Percentiles rank a stretch among this genome's conserved stretches.
phyloP scores from a whole-genome alignment of 2,797 vertebrate species.

The Cossypha niveicapilla region DNA sequence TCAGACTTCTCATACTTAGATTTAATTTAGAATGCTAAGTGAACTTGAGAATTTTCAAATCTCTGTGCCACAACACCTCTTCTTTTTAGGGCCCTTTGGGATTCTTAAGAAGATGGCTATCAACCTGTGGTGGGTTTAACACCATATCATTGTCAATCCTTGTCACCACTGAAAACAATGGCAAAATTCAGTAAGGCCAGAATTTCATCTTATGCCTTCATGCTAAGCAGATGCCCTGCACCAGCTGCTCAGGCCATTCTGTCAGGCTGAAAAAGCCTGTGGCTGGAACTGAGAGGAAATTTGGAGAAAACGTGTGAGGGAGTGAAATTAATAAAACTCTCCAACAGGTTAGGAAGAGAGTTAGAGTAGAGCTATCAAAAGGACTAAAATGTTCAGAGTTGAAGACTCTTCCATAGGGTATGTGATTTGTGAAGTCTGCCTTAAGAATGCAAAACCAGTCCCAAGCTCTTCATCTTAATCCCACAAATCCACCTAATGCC shows the following conservation, averaged over 20 bases:
- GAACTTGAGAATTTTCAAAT: not conserved
- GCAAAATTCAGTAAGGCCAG: not conserved
- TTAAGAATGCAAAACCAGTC: slow-evolving; percentile 11
- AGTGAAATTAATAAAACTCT: not conserved
- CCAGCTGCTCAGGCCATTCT: not conserved
- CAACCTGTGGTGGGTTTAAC: not conserved
- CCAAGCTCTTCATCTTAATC: not conserved
- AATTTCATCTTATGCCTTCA: not conserved
- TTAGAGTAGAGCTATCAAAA: not conserved
- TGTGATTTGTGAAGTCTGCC: not conserved
- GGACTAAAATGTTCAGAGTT: not conserved
- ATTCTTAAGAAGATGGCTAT: not conserved
- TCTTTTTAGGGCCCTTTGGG: not conserved
- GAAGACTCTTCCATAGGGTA: not conserved
- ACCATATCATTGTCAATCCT: not conserved
- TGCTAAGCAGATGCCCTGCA: not conserved
- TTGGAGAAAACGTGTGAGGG: not conserved
- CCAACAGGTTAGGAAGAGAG: not conserved
- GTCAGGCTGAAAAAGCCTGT: not conserved
- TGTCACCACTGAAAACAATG: not conserved
- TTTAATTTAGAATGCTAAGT: not conserved
- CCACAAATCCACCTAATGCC: not conserved
- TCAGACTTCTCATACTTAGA: not conserved
- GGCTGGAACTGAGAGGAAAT: not conserved
- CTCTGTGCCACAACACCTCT: not conserved